Percentiles rank a stretch among this genome's conserved stretches.
These are phyloP conservation scores for Lamellibrachia columna DNA, from an alignment of 2,888 invertebrate species.

Conservation along the genomic window DNA sequence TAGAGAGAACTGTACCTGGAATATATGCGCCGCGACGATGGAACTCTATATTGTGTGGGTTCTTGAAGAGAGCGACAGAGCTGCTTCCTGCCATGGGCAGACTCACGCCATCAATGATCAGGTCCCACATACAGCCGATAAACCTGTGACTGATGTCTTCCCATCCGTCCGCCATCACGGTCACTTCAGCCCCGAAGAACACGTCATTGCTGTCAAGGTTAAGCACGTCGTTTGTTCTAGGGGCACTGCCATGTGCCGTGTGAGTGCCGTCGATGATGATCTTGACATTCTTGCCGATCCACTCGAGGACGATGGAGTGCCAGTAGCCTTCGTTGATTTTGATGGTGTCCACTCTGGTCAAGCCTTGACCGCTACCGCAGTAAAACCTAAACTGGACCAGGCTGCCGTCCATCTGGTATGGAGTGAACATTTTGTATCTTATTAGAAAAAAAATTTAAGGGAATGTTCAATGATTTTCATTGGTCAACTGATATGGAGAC, in stretches of 20 bases:
- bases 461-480: too few species aligned
- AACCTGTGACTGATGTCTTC: constrained; percentile 80
- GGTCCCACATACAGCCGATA: constrained; percentile 89
- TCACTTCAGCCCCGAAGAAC: constrained; percentile 84
- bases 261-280: constrained; percentile 81
- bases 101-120: constrained; percentile 78
- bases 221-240: constrained; percentile 82
- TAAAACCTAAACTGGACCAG: constrained; percentile 90
- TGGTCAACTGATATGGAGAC: too few species aligned
- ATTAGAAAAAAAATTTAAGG: too few species aligned
- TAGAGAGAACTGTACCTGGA: too few species aligned
- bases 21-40: too few species aligned
- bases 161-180: constrained; percentile 50
- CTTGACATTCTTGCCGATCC: constrained; percentile 81
- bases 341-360: constrained; percentile 78
- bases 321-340: constrained; percentile 85
- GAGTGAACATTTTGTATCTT: too few species aligned
- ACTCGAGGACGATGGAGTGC: constrained; percentile 81
- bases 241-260: constrained; percentile 76
- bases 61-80: constrained; percentile 62
- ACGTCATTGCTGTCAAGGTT: constrained; percentile 86
- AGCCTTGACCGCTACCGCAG: constrained; percentile 88
- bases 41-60: too few species aligned
- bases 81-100: constrained; percentile 73
- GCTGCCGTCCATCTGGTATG: constrained; percentile 81